Conservation (phyloP, 2,113 vertebrate genomes). For the Carettochelys insculpta region DNA sequence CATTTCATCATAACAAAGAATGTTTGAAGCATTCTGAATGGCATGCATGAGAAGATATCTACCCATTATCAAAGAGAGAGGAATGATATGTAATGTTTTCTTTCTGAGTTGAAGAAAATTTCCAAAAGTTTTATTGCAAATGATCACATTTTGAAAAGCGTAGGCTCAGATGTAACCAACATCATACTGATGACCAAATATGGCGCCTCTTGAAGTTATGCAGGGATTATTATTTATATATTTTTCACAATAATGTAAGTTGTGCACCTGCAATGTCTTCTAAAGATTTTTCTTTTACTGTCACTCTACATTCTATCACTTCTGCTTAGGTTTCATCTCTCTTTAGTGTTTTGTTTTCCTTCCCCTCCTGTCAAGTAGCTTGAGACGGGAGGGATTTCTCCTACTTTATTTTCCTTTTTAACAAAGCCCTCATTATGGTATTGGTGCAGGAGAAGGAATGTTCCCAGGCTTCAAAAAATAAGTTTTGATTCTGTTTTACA, state of each 20-base stretch:
- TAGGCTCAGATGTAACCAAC: background rate
- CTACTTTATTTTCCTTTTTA: background rate
- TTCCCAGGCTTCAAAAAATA: background rate
- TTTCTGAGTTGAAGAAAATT: background rate
- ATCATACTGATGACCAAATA: background rate
- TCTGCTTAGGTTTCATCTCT: background rate
- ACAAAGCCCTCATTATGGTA: background rate
- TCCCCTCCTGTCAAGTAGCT: background rate
- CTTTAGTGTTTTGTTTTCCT: background rate
- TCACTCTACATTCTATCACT: background rate
- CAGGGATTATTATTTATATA: background rate
- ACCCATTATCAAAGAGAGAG: background rate
- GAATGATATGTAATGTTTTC: background rate
- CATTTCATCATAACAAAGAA: background rate
- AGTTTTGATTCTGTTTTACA: background rate
- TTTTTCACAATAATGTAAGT: background rate
- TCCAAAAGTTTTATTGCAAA: background rate
- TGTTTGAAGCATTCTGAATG: background rate
- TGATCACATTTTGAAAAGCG: background rate
- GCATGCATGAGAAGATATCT: background rate
- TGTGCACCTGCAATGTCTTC: background rate
- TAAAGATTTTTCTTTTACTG: background rate
- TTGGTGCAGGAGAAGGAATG: background rate
- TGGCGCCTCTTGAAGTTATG: background rate
- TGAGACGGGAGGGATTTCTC: background rate